Conservation (phyloP, 2,113 vertebrate species). For the Origma solitaria region DNA sequence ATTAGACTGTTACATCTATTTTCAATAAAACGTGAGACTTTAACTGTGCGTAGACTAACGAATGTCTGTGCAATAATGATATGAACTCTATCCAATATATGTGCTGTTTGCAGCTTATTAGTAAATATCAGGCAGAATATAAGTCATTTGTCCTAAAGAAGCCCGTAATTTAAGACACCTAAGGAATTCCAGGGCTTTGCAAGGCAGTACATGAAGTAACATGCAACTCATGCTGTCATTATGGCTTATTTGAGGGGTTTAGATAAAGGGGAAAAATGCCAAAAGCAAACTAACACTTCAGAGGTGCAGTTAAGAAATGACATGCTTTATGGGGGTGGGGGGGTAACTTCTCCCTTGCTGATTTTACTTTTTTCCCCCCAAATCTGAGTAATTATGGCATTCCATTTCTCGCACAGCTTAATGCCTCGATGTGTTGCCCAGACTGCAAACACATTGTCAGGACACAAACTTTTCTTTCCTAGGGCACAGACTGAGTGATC, state of each 20-base stretch:
- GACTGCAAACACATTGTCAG: neutral
- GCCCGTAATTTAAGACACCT: constrained; percentile 41
- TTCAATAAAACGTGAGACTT: neutral
- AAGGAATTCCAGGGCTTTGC: neutral
- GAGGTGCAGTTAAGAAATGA: constrained; percentile 32
- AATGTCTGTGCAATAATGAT: neutral
- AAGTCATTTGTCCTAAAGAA: neutral
- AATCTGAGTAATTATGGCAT: constrained; percentile 14
- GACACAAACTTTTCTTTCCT: neutral
- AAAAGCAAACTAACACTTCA: constrained; percentile 61
- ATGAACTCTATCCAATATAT: neutral
- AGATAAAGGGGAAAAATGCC: constrained; percentile 51
- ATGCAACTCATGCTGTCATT: constrained; percentile 37
- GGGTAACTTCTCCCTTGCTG: neutral
- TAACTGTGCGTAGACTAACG: neutral
- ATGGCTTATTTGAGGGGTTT: constrained; percentile 42
- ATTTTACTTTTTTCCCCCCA: neutral
- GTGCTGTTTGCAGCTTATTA: neutral
- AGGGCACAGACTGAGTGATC: neutral
- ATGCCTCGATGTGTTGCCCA: neutral
- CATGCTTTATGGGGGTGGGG: neutral
- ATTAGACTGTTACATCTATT: neutral
- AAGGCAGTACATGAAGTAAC: constrained; percentile 52
- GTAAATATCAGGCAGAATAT: neutral
- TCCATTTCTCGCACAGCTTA: neutral